Evolutionary conservation across 2,797 vertebrate species (phyloP).

Genomic region (Poliocrania exsul): DNA sequence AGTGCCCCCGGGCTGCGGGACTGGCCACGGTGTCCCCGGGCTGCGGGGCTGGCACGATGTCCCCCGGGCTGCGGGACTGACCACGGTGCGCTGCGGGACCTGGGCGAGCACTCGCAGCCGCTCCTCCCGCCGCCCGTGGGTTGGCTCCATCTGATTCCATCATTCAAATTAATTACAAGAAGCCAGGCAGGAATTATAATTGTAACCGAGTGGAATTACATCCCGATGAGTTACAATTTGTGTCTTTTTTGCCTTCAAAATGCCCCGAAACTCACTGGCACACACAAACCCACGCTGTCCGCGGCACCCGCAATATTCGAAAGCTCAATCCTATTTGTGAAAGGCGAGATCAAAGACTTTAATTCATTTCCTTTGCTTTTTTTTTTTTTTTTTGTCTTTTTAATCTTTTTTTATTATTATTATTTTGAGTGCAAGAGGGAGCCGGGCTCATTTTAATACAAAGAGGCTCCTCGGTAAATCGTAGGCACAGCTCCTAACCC

Average conservation of each 20-base stretch:
- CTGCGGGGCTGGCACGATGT: rapidly evolving
- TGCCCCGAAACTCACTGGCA: neutral
- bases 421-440: conserved; percentile 12
- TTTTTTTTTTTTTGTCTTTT: neutral
- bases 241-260: neutral
- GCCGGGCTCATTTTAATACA: conserved; percentile 20
- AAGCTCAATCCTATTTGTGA: neutral
- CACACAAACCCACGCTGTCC: neutral
- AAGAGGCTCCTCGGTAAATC: conserved; percentile 46
- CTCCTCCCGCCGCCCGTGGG: neutral
- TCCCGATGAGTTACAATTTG: conserved; percentile 33
- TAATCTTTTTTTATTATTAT: neutral
- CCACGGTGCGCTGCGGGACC: rapidly evolving
- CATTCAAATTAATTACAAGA: conserved; percentile 32
- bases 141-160: neutral
- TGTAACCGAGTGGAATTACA: conserved; percentile 26
- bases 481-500: conserved; percentile 35
- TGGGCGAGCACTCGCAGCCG: neutral
- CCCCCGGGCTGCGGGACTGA: rapidly evolving
- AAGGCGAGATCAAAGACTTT: conserved; percentile 42
- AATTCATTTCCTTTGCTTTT: conserved; percentile 37
- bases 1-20: neutral
- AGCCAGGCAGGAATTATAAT: conserved; percentile 33
- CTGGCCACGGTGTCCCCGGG: neutral
- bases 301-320: neutral